Evolutionary conservation across 2,113 vertebrate genomes (phyloP).

Genomic region (Myotis davidii): DNA sequence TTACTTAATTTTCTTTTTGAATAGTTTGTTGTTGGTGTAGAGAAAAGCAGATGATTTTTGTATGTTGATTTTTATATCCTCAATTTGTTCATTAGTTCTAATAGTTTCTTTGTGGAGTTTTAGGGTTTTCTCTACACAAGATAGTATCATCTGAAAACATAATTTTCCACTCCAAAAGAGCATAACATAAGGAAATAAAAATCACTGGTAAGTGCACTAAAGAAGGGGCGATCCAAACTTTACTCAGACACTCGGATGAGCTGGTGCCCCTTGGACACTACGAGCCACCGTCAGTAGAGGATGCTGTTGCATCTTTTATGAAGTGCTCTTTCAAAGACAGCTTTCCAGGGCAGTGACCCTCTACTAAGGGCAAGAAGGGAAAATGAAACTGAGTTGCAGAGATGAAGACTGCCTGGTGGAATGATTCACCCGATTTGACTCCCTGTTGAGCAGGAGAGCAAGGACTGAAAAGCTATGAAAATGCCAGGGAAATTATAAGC

Average conservation of each 20-base stretch:
- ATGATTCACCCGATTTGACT: slow-evolving; percentile 38
- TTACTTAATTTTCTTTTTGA: no score
- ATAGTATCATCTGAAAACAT: no score
- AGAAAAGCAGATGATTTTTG: no score
- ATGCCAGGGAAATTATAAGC: slow-evolving; percentile 35
- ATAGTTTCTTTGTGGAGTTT: no score
- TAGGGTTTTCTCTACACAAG: no score
- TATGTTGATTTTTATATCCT: no score
- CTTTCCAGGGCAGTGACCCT: slow-evolving; percentile 37
- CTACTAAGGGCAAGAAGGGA: background rate
- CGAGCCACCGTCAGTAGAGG: slow-evolving; percentile 66
- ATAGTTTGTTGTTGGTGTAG: no score
- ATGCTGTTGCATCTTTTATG: slow-evolving; percentile 64
- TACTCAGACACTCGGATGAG: background rate
- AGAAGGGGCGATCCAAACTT: background rate
- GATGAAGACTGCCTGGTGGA: slow-evolving; percentile 1
- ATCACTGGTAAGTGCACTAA: background rate
- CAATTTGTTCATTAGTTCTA: no score
- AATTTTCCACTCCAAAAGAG: background rate
- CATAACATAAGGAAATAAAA: slow-evolving; percentile 1
- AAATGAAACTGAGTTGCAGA: slow-evolving; percentile 42
- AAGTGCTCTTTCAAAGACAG: background rate
- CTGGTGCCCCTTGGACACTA: background rate
- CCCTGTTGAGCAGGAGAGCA: slow-evolving; percentile 29
- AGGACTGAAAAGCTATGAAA: background rate